Base-by-base conservation (phyloP, 2,113 vertebrate species). In the Thalassarche chlororhynchos region DNA sequence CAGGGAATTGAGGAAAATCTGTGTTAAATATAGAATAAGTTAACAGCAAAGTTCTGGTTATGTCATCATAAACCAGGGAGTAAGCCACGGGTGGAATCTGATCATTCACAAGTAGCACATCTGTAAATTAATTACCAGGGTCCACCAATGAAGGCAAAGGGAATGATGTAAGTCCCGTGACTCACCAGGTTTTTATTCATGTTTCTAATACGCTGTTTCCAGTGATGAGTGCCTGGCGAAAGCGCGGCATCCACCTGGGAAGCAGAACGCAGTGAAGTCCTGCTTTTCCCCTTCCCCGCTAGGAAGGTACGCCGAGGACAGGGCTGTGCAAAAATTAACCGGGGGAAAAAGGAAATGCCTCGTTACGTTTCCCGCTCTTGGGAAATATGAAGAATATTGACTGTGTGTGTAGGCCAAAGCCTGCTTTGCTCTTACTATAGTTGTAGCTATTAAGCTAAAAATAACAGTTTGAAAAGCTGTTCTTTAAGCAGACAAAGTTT, bases 11-110 rank as follows among this genome's bases (percentile, higher is more conserved):
- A 62, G 93, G 79, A 89, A 95, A 96, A 89, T 85, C 75, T 76
- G 75, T 58, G 86, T 98, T 95, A 96, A 97, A 95, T 93, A 95
- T 87, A 96, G 90, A 90, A 19, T 58, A 92, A 94, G 80, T 82
- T 81, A 91, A 76, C 36, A 87, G 93, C 76, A 77, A 64, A 88
- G 87, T 66, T 95, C 92, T 97, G 93, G 89, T 97, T 96, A 95
- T 94, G 90, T 97, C 96, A 96, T 97, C 83, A 93, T 42, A 89
- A 95, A 90, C 54, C 57, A 47, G 66, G 79, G 96, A 96, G 74
- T 58, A 75, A 96, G 81, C 89, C 66, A 57, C 1, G 52, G 86
- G 79, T 83, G 92, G 93, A 97, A 95, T 89, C 92, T 77, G 92
- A 96, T 92, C 80, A 96, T 96, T 95, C 70, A 47, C 89, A 80